Conservation (phyloP, 1,140 invertebrate species). For the Sipha flava region DNA sequence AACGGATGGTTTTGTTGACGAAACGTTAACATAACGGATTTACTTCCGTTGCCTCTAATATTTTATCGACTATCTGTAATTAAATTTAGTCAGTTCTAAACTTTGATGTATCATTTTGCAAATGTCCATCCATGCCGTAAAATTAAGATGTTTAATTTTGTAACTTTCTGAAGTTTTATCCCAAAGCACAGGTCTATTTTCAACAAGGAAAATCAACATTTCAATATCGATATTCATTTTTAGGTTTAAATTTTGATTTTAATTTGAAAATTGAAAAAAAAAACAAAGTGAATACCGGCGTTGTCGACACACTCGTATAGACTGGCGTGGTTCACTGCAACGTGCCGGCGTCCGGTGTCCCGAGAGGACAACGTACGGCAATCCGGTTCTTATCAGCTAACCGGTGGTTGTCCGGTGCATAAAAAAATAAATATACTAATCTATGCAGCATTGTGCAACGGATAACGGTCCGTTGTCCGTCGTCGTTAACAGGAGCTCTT, state of each 20-base stretch:
- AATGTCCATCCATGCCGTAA: too few relatives aligned
- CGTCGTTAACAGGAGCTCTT: neutral
- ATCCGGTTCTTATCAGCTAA: neutral
- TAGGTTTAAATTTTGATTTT: slow-evolving; percentile 56
- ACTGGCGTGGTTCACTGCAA: neutral
- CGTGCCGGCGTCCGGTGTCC: neutral
- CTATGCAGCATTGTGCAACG: neutral
- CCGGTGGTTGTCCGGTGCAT: neutral
- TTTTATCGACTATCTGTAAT: too few relatives aligned
- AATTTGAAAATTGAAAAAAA: slow-evolving; percentile 44
- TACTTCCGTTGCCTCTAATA: too few relatives aligned
- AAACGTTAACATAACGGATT: too few relatives aligned
- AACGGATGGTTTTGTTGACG: too few relatives aligned
- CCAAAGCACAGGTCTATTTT: slow-evolving; percentile 41
- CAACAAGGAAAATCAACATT: slow-evolving; percentile 55
- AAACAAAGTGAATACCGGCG: slow-evolving; percentile 67
- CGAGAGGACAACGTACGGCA: neutral
- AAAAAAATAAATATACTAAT: neutral
- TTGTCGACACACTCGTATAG: slow-evolving; percentile 53
- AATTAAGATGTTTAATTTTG: too few relatives aligned
- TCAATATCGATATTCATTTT: slow-evolving; percentile 72
- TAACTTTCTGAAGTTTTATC: too few relatives aligned
- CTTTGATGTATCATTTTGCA: too few relatives aligned
- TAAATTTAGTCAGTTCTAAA: too few relatives aligned
- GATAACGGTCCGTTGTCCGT: neutral